Percentiles rank a stretch among this genome's conserved stretches.
Conservation (phyloP, 2,888 invertebrate genomes). For the Tryphoninae sp. region DNA sequence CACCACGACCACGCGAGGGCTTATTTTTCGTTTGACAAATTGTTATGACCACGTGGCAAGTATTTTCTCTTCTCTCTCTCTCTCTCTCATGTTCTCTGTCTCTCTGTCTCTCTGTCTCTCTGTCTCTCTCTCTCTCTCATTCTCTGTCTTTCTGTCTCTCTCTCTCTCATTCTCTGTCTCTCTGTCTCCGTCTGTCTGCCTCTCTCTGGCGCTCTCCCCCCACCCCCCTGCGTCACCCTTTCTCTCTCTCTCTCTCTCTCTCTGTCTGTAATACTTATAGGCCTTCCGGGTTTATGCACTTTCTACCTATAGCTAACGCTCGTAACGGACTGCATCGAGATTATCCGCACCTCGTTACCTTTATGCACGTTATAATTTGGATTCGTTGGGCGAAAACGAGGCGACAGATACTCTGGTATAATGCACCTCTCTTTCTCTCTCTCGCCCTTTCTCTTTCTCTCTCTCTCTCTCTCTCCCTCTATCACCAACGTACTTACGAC, state of each 20-base stretch:
- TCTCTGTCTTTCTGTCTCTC: conserved; percentile 2
- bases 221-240: neutral
- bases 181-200: neutral
- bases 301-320: conserved; percentile 22
- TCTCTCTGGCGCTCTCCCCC: neutral
- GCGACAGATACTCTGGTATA: conserved; percentile 37
- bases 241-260: conserved; percentile 15
- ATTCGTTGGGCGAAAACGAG: conserved; percentile 12
- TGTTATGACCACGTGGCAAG: conserved; percentile 42
- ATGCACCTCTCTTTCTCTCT: neutral
- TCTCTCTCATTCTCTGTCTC: neutral
- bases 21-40: conserved; percentile 57
- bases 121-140: conserved; percentile 9
- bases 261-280: conserved; percentile 38
- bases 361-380: conserved; percentile 62
- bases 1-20: neutral
- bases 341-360: conserved; percentile 66
- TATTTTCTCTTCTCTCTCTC: conserved; percentile 1
- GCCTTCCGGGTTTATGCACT: conserved; percentile 45
- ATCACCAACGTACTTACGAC: conserved; percentile 31
- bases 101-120: conserved; percentile 7
- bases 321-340: conserved; percentile 57
- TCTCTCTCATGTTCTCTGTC: neutral
- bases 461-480: conserved; percentile 11
- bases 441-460: conserved; percentile 1